phyloP scores from a whole-genome alignment of 2,797 vertebrate species.

The Sebastes hopkinsi region DNA sequence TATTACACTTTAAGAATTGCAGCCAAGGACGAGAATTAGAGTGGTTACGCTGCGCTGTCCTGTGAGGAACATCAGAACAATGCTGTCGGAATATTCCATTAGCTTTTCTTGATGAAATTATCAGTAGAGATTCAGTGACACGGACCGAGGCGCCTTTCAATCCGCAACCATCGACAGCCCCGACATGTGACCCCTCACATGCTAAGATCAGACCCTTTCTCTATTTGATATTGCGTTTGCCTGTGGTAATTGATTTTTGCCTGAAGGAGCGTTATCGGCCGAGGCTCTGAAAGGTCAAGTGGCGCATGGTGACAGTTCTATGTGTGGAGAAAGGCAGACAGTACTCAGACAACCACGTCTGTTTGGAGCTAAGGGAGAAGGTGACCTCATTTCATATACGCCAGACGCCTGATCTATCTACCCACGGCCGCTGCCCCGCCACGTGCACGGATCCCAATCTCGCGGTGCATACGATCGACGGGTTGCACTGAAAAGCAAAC shows the following conservation, averaged over 20 bases:
- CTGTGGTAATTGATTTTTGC: constrained; percentile 71
- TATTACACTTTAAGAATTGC: constrained; percentile 42
- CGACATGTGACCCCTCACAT: constrained; percentile 36
- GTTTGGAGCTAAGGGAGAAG: constrained; percentile 58
- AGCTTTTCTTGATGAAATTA: constrained; percentile 54
- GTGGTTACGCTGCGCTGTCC: constrained; percentile 22
- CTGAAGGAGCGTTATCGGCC: constrained; percentile 51
- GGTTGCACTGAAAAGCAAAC: constrained; percentile 36
- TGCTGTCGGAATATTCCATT: constrained; percentile 33
- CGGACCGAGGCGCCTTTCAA: constrained; percentile 36
- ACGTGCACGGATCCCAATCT: constrained; percentile 29
- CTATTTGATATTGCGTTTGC: constrained; percentile 51
- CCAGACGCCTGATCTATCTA: constrained; percentile 52
- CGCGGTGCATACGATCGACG: not conserved
- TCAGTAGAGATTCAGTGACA: constrained; percentile 62
- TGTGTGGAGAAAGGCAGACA: constrained; percentile 66
- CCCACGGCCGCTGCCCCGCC: constrained; percentile 6
- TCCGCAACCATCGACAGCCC: constrained; percentile 17
- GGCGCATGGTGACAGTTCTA: constrained; percentile 52
- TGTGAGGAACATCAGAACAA: constrained; percentile 36
- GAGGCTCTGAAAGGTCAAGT: constrained; percentile 72
- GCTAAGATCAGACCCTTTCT: constrained; percentile 42
- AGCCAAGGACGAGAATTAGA: constrained; percentile 22
- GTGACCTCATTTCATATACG: constrained; percentile 71
- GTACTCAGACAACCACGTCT: constrained; percentile 64